Percentiles rank a stretch among this genome's conserved stretches.
Conservation (phyloP, 2,113 vertebrate species). For the Labeo catla region DNA sequence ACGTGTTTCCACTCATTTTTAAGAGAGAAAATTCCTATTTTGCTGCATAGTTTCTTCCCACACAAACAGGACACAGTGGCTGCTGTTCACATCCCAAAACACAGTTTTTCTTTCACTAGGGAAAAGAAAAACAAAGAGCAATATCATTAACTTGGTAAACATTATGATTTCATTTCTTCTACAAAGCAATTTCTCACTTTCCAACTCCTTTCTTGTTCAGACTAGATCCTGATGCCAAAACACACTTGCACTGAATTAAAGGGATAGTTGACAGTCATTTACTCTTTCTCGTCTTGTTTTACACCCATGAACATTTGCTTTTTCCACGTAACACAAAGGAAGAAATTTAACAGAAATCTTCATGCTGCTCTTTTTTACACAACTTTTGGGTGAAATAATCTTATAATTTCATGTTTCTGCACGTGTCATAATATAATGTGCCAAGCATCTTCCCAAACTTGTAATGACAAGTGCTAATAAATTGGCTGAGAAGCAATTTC, state of each 20-base stretch:
- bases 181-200: conserved; percentile 42
- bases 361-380: background rate
- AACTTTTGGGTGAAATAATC: background rate
- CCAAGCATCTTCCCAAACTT: background rate
- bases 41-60: conserved; percentile 64
- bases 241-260: background rate
- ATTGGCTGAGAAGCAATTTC: background rate
- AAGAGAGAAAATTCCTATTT: conserved; percentile 63
- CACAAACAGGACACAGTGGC: conserved; percentile 65
- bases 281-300: background rate
- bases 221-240: background rate
- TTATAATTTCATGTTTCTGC: background rate
- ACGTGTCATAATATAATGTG: background rate
- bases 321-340: background rate
- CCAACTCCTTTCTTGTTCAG: background rate
- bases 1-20: conserved; percentile 75
- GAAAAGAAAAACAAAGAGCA: conserved; percentile 54
- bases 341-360: background rate
- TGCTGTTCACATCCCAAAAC: conserved; percentile 63
- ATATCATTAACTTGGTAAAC: conserved; percentile 57
- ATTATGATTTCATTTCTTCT: conserved; percentile 32
- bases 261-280: background rate
- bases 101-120: conserved; percentile 61
- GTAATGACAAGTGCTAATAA: background rate
- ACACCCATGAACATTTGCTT: background rate